Evolutionary conservation across 2,888 invertebrate genomes (phyloP).

Genomic region (Tricholauxania praeusta): DNA sequence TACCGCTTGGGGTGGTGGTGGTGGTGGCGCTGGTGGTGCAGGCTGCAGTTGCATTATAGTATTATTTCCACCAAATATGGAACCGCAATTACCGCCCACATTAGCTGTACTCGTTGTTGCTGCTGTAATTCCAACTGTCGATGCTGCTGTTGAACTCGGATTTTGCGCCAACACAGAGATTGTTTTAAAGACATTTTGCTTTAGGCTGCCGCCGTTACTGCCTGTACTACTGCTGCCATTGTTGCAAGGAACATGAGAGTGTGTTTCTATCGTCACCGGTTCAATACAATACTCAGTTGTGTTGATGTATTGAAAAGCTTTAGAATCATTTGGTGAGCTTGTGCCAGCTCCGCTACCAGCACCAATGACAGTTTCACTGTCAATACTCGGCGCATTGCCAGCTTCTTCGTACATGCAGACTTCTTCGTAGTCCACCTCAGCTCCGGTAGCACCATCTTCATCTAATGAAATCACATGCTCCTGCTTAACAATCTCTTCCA

Average conservation of each 20-base stretch:
- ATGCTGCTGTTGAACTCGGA: constrained; percentile 31
- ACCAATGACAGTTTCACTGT: constrained; percentile 58
- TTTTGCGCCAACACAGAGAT: constrained; percentile 29
- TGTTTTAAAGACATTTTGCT: constrained; percentile 25
- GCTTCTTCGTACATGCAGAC: constrained; percentile 63
- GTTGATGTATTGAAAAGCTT: constrained; percentile 58
- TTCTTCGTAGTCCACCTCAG: constrained; percentile 60
- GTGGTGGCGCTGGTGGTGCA: constrained; percentile 22
- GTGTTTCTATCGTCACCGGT: constrained; percentile 45
- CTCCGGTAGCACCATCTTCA: constrained; percentile 55
- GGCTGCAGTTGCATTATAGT: constrained; percentile 52
- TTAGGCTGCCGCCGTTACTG: constrained; percentile 7
- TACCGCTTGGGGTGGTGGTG: constrained; percentile 30
- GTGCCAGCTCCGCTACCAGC: constrained; percentile 32
- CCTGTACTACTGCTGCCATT: constrained; percentile 26
- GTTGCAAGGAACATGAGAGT: constrained; percentile 34
- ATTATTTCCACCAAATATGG: constrained; percentile 13
- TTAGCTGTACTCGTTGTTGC: constrained; percentile 32
- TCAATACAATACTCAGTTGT: constrained; percentile 61
- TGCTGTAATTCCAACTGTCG: constrained; percentile 42
- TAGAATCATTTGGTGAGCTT: constrained; percentile 23
- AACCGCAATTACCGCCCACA: constrained; percentile 13
- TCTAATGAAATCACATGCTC: constrained; percentile 55
- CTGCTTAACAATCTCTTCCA: constrained; percentile 57
- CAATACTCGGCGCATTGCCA: constrained; percentile 52